Base-by-base conservation (phyloP, 2,888 invertebrate species). In the Cryptus armator region DNA sequence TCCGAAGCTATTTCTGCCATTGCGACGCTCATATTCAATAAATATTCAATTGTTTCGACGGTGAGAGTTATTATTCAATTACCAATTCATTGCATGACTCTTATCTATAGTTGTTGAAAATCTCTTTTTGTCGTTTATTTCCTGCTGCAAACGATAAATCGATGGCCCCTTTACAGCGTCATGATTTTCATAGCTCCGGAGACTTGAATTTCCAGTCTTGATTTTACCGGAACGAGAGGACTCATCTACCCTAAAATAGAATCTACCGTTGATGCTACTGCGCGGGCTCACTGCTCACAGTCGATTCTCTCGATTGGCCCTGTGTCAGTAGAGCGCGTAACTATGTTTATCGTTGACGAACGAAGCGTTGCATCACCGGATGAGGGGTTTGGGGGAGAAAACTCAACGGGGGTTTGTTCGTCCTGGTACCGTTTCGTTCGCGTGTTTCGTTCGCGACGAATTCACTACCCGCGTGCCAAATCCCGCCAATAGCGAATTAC, bases 301-400 rank as follows among this genome's bases (percentile, higher is more conserved):
- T 66, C 43, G 43, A 66, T 66, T 66, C 53, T 76, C 29, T 51
- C 72, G 67, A 77, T 29, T 75, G 64, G 75, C 14, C 29, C 62
- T 75, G 62, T 74, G 84, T 81, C 87, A 86, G 86, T 87, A 80
- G 84, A 87, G 86, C 86, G 85, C 80, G 87, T 88, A 87, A 89
- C 87, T 86, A 87, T 89, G 89, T 89, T 89, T 88, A 87, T 88
- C 89, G 86, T 87, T 87, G 87, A 87, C 86, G 88, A 88, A 88
- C 87, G 87, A 87, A 88, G 86, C 87, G 86, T 70, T 81, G 82
- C 85, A 86, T 86, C 86, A 87, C 82, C 81, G 64, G 78, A 86
- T 75, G 81, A 53, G 59, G 37, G 10, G 68, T 51, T 66, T 75
- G 76, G 72, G 83, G 84, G 68, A 70, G 82, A 71, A 75, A 43